Conservation (phyloP, 2,797 vertebrate species). For the Gambusia yucatana region DNA sequence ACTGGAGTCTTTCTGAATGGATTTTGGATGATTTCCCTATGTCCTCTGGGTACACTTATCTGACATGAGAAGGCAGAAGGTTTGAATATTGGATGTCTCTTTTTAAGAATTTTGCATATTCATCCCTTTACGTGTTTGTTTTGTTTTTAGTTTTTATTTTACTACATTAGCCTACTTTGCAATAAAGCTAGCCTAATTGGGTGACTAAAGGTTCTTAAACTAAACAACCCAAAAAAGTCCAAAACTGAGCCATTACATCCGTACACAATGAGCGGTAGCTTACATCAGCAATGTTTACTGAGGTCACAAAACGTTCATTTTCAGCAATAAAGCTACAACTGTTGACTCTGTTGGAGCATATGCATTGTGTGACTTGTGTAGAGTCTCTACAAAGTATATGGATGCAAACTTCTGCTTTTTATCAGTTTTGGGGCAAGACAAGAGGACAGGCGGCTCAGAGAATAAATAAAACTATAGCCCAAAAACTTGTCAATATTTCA, state of each 20-base stretch:
- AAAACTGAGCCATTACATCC: background rate
- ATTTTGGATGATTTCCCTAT: background rate
- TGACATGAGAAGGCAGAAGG: background rate
- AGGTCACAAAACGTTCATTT: background rate
- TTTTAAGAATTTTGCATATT: background rate
- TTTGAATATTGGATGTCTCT: background rate
- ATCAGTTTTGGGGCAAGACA: background rate
- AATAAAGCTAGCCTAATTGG: background rate
- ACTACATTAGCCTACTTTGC: background rate
- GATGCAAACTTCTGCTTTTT: background rate
- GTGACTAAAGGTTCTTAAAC: background rate
- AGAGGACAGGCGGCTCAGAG: background rate
- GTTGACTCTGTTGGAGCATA: background rate
- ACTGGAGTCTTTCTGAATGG: background rate
- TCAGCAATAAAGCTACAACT: background rate
- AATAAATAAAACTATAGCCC: background rate
- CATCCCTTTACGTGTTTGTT: background rate
- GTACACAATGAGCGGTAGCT: background rate
- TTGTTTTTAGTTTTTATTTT: background rate
- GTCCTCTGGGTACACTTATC: background rate
- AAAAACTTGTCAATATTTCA: background rate
- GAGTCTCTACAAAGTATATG: background rate
- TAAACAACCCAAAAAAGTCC: background rate
- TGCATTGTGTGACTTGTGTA: background rate
- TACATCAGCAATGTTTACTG: background rate